Evolutionary conservation across 2,888 invertebrate genomes (phyloP).

Genomic region (Lacanobia wlatinum): DNA sequence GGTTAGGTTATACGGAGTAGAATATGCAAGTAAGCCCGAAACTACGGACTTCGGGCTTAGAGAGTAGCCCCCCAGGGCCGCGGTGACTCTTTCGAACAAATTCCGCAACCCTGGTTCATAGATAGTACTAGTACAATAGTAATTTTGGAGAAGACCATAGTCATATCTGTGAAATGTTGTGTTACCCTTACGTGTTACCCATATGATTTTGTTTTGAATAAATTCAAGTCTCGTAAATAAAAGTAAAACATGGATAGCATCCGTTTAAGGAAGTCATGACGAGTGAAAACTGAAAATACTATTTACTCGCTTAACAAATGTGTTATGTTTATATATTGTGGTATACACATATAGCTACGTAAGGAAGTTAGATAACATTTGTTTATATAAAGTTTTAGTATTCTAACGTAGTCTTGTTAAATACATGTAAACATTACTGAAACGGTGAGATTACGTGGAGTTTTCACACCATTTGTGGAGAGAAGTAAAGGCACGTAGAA

Average conservation of each 20-base stretch:
- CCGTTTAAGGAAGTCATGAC: conserved; percentile 17
- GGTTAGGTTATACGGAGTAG: too few species aligned
- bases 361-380: conserved; percentile 56
- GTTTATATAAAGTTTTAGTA: conserved; percentile 47
- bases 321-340: conserved; percentile 35
- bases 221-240: background rate
- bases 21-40: too few species aligned
- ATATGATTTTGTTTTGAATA: background rate
- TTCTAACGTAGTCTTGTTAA: conserved; percentile 41
- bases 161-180: too few species aligned
- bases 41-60: too few species aligned
- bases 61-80: too few species aligned
- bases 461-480: conserved; percentile 12
- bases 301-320: conserved; percentile 30
- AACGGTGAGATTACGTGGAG: conserved; percentile 1
- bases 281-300: conserved; percentile 29
- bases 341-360: conserved; percentile 42
- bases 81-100: too few species aligned
- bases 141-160: too few species aligned
- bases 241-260: background rate
- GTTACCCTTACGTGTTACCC: too few species aligned
- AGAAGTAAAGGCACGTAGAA: background rate
- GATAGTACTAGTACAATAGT: too few species aligned
- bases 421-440: conserved; percentile 32
- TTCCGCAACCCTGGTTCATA: too few species aligned